phyloP scores from a whole-genome alignment of 2,113 vertebrate species.

The Urocynchramus pylzowi region DNA sequence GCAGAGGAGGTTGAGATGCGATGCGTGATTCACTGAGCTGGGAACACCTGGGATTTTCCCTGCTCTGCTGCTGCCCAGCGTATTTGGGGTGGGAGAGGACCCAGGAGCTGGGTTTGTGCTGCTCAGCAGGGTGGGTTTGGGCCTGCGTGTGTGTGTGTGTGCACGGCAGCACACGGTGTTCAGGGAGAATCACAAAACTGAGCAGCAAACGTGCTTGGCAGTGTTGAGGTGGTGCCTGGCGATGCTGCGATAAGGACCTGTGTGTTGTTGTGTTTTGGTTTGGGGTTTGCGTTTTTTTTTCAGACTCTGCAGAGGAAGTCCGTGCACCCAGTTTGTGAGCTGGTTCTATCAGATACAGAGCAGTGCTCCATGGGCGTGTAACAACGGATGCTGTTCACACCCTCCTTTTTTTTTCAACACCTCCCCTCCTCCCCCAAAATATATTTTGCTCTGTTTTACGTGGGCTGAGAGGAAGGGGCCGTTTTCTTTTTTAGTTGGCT shows the following conservation, averaged over 20 bases:
- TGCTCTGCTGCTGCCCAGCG: neutral
- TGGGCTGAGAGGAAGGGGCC: constrained; percentile 19
- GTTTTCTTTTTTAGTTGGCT: constrained; percentile 42
- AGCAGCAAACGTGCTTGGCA: neutral
- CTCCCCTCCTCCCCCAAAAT: constrained; percentile 38
- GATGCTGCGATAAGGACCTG: constrained; percentile 5
- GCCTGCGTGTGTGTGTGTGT: neutral
- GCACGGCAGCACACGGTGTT: neutral
- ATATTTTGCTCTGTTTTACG: constrained; percentile 16
- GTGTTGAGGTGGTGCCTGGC: neutral
- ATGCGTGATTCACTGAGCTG: neutral
- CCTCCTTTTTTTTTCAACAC: constrained; percentile 31
- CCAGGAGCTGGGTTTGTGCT: neutral
- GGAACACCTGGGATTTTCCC: neutral
- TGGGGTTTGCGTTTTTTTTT: neutral
- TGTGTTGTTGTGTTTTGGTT: constrained; percentile 44
- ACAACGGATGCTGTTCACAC: constrained; percentile 66
- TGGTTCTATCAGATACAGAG: constrained; percentile 40
- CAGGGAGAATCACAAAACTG: neutral
- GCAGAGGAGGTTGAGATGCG: neutral
- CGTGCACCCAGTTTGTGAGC: neutral
- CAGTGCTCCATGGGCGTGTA: constrained; percentile 40
- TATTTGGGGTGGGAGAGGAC: neutral
- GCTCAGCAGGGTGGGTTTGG: neutral
- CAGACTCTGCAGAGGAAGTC: constrained; percentile 47